Percentiles rank a stretch among this genome's conserved stretches.
These are phyloP conservation scores for Parus major DNA, from an alignment of 2,113 vertebrate species.

Conservation along the genomic window DNA sequence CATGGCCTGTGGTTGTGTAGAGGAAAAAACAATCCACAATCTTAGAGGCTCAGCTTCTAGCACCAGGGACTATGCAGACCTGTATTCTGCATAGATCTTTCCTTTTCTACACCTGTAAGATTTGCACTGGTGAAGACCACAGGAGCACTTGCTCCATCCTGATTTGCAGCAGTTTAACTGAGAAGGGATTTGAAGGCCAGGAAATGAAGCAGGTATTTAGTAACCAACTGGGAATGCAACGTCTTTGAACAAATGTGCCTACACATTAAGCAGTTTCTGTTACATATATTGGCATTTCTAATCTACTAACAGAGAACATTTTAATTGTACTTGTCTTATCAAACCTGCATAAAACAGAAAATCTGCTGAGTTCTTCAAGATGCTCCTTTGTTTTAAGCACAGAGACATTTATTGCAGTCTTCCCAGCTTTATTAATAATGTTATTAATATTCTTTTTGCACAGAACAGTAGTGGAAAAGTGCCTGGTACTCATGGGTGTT, in stretches of 20 bases:
- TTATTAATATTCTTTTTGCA: slow-evolving; percentile 62
- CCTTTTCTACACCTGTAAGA: not conserved
- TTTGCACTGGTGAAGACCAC: not conserved
- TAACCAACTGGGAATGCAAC: not conserved
- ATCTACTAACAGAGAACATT: slow-evolving; percentile 5
- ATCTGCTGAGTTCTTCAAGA: slow-evolving; percentile 35
- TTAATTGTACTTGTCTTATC: slow-evolving; percentile 33
- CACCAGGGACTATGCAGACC: not conserved
- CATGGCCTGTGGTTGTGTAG: not conserved
- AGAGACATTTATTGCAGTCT: slow-evolving; percentile 27
- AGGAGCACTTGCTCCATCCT: not conserved
- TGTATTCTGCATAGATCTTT: not conserved
- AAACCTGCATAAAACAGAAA: slow-evolving; percentile 12
- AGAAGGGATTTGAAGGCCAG: not conserved
- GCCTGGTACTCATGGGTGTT: slow-evolving; percentile 19
- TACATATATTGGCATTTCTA: slow-evolving; percentile 38
- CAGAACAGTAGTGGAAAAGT: slow-evolving; percentile 17
- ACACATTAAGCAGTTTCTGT: not conserved
- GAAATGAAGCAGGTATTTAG: not conserved
- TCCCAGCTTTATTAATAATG: slow-evolving; percentile 43
- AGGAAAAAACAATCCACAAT: not conserved
- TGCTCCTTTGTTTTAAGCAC: slow-evolving; percentile 40
- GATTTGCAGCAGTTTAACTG: not conserved
- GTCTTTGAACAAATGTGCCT: slow-evolving; percentile 34
- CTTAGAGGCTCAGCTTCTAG: not conserved